phyloP scores from a whole-genome alignment of 2,797 vertebrate genomes.

The Tenualosa ilisha region DNA sequence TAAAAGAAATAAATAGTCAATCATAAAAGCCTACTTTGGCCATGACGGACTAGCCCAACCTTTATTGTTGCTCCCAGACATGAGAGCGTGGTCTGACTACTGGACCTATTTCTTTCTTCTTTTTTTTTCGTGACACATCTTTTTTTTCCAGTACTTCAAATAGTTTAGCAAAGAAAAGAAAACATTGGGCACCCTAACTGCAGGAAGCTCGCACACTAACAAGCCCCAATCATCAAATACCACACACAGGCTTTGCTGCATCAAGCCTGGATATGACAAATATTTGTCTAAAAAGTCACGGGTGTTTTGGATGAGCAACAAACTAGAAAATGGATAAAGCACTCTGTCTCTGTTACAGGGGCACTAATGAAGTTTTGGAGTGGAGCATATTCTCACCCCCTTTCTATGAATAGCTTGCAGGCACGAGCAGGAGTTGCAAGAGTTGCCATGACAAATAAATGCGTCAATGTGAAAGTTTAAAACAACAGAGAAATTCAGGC shows the following conservation, averaged over 20 bases:
- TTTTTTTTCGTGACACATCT: neutral
- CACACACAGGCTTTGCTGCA: neutral
- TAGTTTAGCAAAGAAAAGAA: no score
- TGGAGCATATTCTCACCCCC: neutral
- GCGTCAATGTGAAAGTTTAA: neutral
- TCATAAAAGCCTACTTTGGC: slow-evolving; percentile 5
- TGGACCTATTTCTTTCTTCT: neutral
- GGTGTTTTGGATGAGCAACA: neutral
- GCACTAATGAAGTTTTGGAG: neutral
- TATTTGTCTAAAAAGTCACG: neutral
- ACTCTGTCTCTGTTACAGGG: neutral
- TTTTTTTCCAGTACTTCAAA: neutral
- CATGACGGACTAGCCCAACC: neutral
- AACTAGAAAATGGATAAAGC: neutral
- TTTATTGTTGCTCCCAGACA: neutral
- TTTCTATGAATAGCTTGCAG: neutral
- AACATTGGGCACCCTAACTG: neutral
- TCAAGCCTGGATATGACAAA: neutral
- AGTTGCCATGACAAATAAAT: no score
- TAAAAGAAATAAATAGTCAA: neutral
- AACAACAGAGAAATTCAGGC: slow-evolving; percentile 25
- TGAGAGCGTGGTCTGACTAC: neutral
- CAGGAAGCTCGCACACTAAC: neutral
- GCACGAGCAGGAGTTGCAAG: neutral
- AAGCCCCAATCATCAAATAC: neutral